Conservation (phyloP, 2,797 vertebrate genomes). For the Enteromius anoplus region DNA sequence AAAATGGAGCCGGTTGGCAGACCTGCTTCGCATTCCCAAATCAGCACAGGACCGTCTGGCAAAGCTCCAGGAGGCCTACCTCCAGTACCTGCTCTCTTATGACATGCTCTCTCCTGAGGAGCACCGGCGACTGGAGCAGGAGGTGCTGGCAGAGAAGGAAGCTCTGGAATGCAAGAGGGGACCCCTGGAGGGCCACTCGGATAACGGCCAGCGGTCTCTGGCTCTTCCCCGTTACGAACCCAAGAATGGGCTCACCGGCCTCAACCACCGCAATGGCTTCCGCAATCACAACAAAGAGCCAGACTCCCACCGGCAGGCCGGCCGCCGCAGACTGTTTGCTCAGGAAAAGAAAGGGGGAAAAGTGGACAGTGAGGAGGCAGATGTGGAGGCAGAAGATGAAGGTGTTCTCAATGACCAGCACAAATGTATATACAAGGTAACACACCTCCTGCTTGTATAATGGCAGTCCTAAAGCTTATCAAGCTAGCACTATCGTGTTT, state of each 20-base stretch:
- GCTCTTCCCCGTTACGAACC: constrained; percentile 94
- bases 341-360: constrained; percentile 93
- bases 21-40: constrained; percentile 95
- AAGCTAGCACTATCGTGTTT: constrained; percentile 18
- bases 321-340: constrained; percentile 95
- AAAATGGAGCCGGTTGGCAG: constrained; percentile 98
- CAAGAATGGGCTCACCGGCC: constrained; percentile 86
- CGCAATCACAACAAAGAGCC: constrained; percentile 84
- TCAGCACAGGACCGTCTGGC: constrained; percentile 98
- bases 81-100: constrained; percentile 98
- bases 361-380: constrained; percentile 76
- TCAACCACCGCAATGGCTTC: constrained; percentile 83
- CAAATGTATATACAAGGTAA: constrained; percentile 98
- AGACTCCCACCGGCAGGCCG: constrained; percentile 83
- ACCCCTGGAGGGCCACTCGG: constrained; percentile 91
- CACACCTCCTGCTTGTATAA: not conserved
- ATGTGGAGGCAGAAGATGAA: constrained; percentile 81
- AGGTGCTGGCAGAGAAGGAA: constrained; percentile 95
- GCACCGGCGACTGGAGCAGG: constrained; percentile 87
- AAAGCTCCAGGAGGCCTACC: constrained; percentile 98
- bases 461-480: not conserved
- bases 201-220: constrained; percentile 83
- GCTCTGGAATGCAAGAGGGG: constrained; percentile 90
- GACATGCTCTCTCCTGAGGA: constrained; percentile 92
- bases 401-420: constrained; percentile 93